Percentiles rank a stretch among this genome's conserved stretches.
Evolutionary conservation across 2,797 vertebrate species (phyloP).

Genomic region (Pipistrellus pygmaeus): DNA sequence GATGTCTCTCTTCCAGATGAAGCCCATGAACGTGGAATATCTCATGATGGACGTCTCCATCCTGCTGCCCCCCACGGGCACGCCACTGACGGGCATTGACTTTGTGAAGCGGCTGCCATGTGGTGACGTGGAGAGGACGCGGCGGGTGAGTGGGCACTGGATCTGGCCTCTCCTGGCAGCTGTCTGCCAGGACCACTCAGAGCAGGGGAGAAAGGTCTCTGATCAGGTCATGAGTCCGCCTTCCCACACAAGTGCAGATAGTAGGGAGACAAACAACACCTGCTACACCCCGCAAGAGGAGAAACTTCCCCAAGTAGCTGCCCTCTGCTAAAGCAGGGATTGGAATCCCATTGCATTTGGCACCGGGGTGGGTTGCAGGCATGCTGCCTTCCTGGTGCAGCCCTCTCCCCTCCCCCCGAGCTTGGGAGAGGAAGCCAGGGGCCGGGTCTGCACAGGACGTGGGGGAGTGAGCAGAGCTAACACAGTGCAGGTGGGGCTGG

Average conservation of each 20-base stretch:
- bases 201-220: neutral
- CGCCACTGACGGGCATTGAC: conserved; percentile 98
- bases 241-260: neutral
- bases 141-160: conserved; percentile 89
- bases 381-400: neutral
- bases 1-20: conserved; percentile 90
- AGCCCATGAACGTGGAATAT: conserved; percentile 99
- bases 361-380: neutral
- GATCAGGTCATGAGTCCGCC: neutral
- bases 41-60: conserved; percentile 99
- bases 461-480: neutral
- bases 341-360: neutral
- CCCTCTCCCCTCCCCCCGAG: neutral
- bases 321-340: neutral
- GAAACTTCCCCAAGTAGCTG: neutral
- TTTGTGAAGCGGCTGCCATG: conserved; percentile 98
- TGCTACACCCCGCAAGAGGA: neutral
- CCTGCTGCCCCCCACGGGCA: conserved; percentile 97
- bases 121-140: conserved; percentile 97
- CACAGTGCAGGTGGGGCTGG: neutral
- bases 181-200: neutral
- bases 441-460: neutral
- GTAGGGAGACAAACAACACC: neutral
- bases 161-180: neutral
- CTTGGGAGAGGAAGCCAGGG: neutral